Evolutionary conservation across 2,888 invertebrate species (phyloP).

Genomic region (Apamea epomidion): DNA sequence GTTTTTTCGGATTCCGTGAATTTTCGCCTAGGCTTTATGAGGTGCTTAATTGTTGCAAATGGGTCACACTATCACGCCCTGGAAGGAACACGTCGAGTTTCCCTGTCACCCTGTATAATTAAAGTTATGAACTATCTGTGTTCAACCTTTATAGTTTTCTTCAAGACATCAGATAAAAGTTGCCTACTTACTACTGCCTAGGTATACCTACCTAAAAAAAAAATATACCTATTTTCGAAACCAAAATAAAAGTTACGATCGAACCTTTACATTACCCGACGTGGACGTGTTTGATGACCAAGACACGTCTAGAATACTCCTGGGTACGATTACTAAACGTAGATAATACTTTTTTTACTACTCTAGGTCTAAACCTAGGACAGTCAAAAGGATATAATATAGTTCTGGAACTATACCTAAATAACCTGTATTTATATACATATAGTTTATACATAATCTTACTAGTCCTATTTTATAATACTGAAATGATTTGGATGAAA

Average conservation of each 20-base stretch:
- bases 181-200: no score
- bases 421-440: not conserved
- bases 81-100: no score
- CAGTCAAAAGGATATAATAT: not conserved
- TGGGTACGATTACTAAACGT: not conserved
- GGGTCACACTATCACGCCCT: no score
- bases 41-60: no score
- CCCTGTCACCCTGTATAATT: no score
- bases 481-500: no score
- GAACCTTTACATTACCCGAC: not conserved
- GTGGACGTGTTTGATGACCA: constrained; percentile 17
- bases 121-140: not conserved
- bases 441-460: no score
- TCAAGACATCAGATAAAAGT: not conserved
- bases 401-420: not conserved
- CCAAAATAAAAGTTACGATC: not conserved
- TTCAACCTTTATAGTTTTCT: not conserved
- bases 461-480: no score
- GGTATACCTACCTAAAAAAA: no score
- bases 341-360: constrained; percentile 1
- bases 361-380: not conserved
- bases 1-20: no score
- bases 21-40: no score
- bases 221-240: not conserved
- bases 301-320: not conserved